A percentile compares a stretch with the other conserved stretches of the same genome.
Evolutionary conservation across 2,113 vertebrate species (phyloP).

Genomic region (Hippocampus comes): DNA sequence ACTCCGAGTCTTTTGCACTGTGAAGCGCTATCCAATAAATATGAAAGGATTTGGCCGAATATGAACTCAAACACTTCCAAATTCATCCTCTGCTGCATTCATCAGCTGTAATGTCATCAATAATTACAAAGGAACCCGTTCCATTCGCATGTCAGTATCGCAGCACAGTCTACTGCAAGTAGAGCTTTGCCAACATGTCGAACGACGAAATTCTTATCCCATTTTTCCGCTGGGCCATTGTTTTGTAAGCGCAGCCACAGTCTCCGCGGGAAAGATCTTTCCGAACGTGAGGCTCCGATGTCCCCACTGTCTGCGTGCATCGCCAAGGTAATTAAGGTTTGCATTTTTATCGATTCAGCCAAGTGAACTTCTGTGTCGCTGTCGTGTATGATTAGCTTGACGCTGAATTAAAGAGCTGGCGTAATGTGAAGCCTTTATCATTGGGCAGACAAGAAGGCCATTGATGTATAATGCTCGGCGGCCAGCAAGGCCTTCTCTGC

Average conservation of each 20-base stretch:
- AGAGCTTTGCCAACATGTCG: not conserved
- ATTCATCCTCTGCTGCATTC: too few relatives aligned
- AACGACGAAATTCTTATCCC: not conserved
- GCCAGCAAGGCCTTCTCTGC: not conserved
- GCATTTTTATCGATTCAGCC: conserved; percentile 28
- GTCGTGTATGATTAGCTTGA: conserved; percentile 36
- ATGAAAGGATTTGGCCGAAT: too few relatives aligned
- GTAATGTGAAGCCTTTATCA: conserved; percentile 20
- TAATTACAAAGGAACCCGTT: too few relatives aligned
- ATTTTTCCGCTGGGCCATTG: not conserved
- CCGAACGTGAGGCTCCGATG: conserved; percentile 1
- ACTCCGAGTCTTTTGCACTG: not conserved
- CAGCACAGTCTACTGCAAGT: too few relatives aligned
- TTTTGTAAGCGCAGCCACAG: not conserved
- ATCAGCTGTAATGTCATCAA: too few relatives aligned
- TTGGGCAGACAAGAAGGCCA: conserved; percentile 23
- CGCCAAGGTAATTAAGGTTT: conserved; percentile 20
- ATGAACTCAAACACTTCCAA: too few relatives aligned
- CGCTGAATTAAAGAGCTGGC: conserved; percentile 11
- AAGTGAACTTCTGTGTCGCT: conserved; percentile 5
- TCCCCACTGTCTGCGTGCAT: not conserved
- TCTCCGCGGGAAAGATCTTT: not conserved
- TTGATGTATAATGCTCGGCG: conserved; percentile 1
- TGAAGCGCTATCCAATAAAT: too few relatives aligned
- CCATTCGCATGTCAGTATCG: too few relatives aligned